phyloP scores from a whole-genome alignment of 1,140 invertebrate species.

The Zaprionus camerounensis region DNA sequence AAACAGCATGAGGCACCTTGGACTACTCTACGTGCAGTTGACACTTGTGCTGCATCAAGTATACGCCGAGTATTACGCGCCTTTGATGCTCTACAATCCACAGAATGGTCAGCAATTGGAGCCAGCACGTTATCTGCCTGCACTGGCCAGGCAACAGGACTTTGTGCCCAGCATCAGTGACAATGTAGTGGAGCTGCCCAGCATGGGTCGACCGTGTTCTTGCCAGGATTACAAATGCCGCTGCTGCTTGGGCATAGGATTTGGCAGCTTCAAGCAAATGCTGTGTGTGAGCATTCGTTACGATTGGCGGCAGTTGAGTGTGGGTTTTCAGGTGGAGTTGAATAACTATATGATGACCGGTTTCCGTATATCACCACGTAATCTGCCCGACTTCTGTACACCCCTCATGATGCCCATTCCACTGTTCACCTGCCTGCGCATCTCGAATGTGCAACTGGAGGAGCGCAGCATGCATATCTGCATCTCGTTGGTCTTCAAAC shows the following conservation, averaged over 20 bases:
- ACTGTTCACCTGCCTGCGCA: constrained; percentile 51
- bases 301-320: constrained; percentile 34
- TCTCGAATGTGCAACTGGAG: constrained; percentile 55
- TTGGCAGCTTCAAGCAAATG: constrained; percentile 39
- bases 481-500: constrained; percentile 60
- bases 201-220: constrained; percentile 55
- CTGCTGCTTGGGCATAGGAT: constrained; percentile 60
- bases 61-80: constrained; percentile 33
- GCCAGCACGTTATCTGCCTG: constrained; percentile 18
- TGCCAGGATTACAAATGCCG: constrained; percentile 57
- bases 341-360: constrained; percentile 46
- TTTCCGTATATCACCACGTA: constrained; percentile 48
- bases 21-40: constrained; percentile 19
- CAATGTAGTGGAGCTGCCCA: constrained; percentile 58
- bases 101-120: constrained; percentile 36
- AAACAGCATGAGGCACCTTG: constrained; percentile 51
- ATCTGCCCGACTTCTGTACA: constrained; percentile 59
- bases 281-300: constrained; percentile 47
- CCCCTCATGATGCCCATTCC: constrained; percentile 59
- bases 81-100: constrained; percentile 49
- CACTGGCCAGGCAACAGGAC: neutral
- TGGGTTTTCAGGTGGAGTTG: constrained; percentile 46
- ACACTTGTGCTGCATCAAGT: neutral
- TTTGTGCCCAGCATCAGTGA: constrained; percentile 22
- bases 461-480: constrained; percentile 51